Conservation (phyloP, 2,888 invertebrate species). For the Polietes domitor region DNA sequence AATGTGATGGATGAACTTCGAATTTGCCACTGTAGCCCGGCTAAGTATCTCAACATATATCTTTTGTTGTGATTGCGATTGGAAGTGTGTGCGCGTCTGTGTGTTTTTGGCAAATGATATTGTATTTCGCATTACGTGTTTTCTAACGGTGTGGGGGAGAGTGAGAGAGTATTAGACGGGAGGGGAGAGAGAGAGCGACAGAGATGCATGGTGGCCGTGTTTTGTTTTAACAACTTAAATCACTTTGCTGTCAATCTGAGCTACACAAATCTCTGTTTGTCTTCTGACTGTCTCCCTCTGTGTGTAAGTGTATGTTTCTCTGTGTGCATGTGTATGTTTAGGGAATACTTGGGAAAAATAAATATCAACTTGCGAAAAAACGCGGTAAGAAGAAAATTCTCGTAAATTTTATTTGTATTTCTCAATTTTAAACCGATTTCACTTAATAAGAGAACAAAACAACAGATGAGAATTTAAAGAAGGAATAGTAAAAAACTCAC, state of each 20-base stretch:
- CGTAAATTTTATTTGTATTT: neutral
- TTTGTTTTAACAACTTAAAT: constrained; percentile 41
- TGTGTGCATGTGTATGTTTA: neutral
- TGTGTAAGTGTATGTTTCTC: neutral
- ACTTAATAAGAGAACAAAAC: neutral
- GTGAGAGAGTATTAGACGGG: neutral
- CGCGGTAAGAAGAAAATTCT: neutral
- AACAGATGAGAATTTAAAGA: neutral
- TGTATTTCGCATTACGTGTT: neutral
- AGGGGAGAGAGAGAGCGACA: neutral
- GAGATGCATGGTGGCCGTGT: neutral
- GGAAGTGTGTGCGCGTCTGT: neutral
- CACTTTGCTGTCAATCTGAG: constrained; percentile 32
- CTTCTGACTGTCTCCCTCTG: too few species aligned
- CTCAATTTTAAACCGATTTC: neutral
- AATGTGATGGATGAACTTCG: constrained; percentile 30
- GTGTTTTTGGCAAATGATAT: constrained; percentile 25
- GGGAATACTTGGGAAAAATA: neutral
- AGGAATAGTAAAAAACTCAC: too few species aligned
- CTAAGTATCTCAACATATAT: constrained; percentile 35
- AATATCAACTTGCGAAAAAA: neutral
- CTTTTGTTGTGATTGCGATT: neutral
- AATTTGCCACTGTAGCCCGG: neutral
- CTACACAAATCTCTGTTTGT: neutral
- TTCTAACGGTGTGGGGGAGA: neutral